Conservation (phyloP, 2,113 vertebrate genomes). For the Alaudala cheleensis region DNA sequence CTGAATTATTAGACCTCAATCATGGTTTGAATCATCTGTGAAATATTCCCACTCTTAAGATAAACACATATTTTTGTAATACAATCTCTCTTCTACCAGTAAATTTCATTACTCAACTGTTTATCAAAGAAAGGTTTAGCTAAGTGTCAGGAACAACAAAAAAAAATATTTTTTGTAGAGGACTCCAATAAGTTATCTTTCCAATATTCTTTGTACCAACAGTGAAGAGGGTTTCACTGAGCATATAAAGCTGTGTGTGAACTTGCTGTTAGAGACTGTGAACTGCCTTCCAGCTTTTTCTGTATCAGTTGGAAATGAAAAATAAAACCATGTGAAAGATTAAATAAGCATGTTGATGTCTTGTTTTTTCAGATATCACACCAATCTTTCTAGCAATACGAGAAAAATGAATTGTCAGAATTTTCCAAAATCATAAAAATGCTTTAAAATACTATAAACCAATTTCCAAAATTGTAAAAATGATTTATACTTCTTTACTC, state of each 20-base stretch:
- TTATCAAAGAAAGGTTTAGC: background rate
- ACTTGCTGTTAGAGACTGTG: background rate
- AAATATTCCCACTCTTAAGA: background rate
- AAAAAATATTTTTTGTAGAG: background rate
- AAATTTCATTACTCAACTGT: background rate
- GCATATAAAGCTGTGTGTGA: conserved; percentile 11
- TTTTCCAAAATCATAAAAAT: background rate
- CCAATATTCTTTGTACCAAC: background rate
- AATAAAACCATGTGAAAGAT: conserved; percentile 16
- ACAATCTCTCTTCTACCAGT: background rate
- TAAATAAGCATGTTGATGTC: background rate
- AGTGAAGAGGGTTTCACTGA: background rate
- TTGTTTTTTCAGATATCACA: background rate
- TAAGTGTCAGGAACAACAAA: background rate
- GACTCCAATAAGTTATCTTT: background rate
- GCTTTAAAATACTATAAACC: background rate
- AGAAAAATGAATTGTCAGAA: background rate
- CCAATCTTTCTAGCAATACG: background rate
- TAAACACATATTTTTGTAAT: background rate
- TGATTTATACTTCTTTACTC: background rate
- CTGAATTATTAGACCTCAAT: background rate
- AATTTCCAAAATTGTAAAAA: background rate
- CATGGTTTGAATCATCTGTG: background rate
- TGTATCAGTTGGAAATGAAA: conserved; percentile 4
- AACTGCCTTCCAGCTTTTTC: background rate